Conservation (phyloP, 1,140 invertebrate genomes). For the Drosophila tsacasi region DNA sequence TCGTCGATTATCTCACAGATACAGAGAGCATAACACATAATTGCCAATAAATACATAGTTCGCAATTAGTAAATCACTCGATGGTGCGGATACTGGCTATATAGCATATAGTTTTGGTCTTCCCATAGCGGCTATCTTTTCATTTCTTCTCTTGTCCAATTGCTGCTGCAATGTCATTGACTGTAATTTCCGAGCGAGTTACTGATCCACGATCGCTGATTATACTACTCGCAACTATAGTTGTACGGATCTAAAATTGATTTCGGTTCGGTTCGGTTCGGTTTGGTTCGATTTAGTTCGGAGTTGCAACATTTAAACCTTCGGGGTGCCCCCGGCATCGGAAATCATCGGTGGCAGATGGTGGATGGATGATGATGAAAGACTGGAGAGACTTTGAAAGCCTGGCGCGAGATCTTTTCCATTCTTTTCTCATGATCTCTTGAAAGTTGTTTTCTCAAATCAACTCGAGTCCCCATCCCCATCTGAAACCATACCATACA, state of each 20-base stretch:
- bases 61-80: constrained; percentile 61
- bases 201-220: constrained; percentile 39
- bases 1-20: constrained; percentile 65
- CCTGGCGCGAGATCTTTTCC: constrained; percentile 11
- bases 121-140: not conserved
- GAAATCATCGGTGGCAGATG: constrained; percentile 17
- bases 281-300: not conserved
- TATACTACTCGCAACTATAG: not conserved
- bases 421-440: constrained; percentile 41
- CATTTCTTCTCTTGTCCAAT: constrained; percentile 12
- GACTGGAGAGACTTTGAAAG: constrained; percentile 1
- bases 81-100: constrained; percentile 8
- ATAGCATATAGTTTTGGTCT: constrained; percentile 11
- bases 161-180: constrained; percentile 47
- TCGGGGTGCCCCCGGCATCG: not conserved
- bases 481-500: too few relatives aligned
- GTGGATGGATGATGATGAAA: constrained; percentile 41
- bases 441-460: constrained; percentile 50
- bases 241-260: constrained; percentile 27
- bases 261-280: not conserved
- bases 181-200: constrained; percentile 17
- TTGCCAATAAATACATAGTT: constrained; percentile 51
- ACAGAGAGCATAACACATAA: constrained; percentile 50
- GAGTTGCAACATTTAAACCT: not conserved
- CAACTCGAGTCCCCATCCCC: constrained; percentile 14